Evolutionary conservation across 2,797 vertebrate genomes (phyloP).

Genomic region (Acrossocheilus fasciatus): DNA sequence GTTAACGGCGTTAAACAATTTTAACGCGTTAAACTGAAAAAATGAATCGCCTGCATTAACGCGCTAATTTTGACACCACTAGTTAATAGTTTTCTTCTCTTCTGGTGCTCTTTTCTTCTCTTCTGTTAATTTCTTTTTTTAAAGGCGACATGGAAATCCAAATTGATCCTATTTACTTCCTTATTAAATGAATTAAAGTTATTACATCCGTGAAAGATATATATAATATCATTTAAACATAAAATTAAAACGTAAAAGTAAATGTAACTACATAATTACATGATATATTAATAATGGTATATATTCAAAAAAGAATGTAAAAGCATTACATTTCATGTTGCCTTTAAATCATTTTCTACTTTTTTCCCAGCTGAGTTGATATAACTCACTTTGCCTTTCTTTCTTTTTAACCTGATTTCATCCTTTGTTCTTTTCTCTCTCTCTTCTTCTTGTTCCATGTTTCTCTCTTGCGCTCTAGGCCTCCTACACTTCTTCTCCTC

Average conservation of each 20-base stretch:
- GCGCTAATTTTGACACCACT: too few species aligned
- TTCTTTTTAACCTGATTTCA: slow-evolving; percentile 50
- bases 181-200: not conserved
- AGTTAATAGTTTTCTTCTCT: not conserved
- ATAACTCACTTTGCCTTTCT: slow-evolving; percentile 11
- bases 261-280: not conserved
- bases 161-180: not conserved
- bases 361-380: not conserved
- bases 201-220: not conserved
- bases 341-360: slow-evolving; percentile 2
- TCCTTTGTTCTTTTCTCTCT: slow-evolving; percentile 36
- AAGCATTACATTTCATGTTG: not conserved
- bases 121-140: not conserved
- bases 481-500: slow-evolving; percentile 81
- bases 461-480: slow-evolving; percentile 58
- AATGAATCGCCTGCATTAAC: too few species aligned
- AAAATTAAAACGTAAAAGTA: not conserved
- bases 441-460: slow-evolving; percentile 59
- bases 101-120: not conserved
- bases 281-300: not conserved
- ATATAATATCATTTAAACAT: not conserved
- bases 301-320: not conserved
- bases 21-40: too few species aligned
- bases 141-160: not conserved
- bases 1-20: too few species aligned